Evolutionary conservation across 2,113 vertebrate genomes (phyloP).

Genomic region (Theristicus caerulescens): DNA sequence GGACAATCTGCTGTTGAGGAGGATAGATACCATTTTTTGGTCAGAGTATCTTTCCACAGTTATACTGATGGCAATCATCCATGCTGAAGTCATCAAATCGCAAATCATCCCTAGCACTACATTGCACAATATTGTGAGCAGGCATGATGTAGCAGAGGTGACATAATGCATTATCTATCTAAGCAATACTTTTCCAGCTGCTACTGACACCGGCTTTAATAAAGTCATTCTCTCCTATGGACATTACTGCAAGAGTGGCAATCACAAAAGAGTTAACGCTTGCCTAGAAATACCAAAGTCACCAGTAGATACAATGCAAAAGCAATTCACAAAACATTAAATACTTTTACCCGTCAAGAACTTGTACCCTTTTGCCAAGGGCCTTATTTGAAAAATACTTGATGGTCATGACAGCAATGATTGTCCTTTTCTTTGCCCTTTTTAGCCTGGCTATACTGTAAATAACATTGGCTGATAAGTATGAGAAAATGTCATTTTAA

Average conservation of each 20-base stretch:
- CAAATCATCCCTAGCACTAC: not conserved
- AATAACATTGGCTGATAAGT: not conserved
- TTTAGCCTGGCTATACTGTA: not conserved
- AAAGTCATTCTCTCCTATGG: not conserved
- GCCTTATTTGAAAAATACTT: not conserved
- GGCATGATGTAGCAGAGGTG: not conserved
- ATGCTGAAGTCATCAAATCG: not conserved
- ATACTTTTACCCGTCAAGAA: not conserved
- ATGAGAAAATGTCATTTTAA: not conserved
- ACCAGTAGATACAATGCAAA: not conserved
- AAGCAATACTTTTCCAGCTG: not conserved
- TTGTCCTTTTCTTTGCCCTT: not conserved
- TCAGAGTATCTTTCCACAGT: not conserved
- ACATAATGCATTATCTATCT: not conserved
- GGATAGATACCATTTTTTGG: not conserved
- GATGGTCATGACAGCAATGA: not conserved
- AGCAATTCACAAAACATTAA: not conserved
- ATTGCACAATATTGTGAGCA: not conserved
- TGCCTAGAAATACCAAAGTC: not conserved
- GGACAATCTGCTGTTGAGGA: not conserved
- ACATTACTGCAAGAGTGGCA: not conserved
- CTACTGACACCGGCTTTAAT: not conserved
- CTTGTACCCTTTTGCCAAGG: accelerated
- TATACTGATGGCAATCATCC: not conserved
- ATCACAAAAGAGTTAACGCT: not conserved